phyloP scores from a whole-genome alignment of 2,888 invertebrate species.

The Sipha maydis region DNA sequence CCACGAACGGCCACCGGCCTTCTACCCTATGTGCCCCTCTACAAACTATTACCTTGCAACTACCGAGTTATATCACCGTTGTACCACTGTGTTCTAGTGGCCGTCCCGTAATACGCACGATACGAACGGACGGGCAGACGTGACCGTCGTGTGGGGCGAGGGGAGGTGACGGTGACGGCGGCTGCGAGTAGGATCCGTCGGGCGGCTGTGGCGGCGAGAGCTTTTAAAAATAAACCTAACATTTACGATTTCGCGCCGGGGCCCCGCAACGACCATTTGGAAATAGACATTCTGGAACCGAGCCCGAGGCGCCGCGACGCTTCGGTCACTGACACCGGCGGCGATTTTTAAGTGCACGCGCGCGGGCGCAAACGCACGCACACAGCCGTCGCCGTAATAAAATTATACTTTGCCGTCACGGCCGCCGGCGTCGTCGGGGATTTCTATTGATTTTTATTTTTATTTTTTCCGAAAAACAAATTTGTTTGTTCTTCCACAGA shows the following conservation, averaged over 20 bases:
- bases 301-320: constrained; percentile 62
- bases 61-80: too few relatives aligned
- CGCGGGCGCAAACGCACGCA: background rate
- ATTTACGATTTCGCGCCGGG: constrained; percentile 61
- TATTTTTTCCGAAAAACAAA: background rate
- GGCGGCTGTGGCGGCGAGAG: constrained; percentile 31
- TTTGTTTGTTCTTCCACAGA: background rate
- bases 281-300: constrained; percentile 62
- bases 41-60: too few relatives aligned
- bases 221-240: constrained; percentile 62
- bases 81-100: background rate
- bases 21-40: too few relatives aligned
- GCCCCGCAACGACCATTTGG: constrained; percentile 59
- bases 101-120: too few relatives aligned
- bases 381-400: background rate
- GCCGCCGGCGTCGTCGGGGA: constrained; percentile 26
- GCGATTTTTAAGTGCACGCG: constrained; percentile 59
- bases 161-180: background rate
- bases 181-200: background rate
- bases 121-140: background rate
- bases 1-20: too few relatives aligned
- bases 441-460: constrained; percentile 38
- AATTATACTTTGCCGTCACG: constrained; percentile 25
- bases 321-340: constrained; percentile 62
- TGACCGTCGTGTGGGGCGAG: background rate